A percentile compares a stretch with the other conserved stretches of the same genome.
Evolutionary conservation across 2,113 vertebrate genomes (phyloP).

Genomic region (Myrmecobius fasciatus): DNA sequence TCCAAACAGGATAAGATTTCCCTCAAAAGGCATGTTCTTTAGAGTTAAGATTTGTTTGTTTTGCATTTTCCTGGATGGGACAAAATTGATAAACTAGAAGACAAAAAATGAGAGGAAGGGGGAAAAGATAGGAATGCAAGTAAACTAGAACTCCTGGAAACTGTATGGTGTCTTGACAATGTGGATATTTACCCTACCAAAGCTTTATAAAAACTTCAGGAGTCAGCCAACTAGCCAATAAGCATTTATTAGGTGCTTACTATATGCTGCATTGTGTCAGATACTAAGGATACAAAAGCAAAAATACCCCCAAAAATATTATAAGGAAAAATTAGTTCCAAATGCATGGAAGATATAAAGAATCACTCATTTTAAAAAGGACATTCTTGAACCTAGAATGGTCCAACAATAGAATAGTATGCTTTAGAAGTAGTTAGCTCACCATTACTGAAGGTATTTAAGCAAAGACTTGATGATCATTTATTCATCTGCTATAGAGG

Average conservation of each 20-base stretch:
- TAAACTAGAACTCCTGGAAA: conserved; percentile 31
- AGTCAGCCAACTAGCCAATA: neutral
- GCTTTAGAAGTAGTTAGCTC: neutral
- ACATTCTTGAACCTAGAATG: neutral
- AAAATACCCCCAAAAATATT: neutral
- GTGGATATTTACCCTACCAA: conserved; percentile 12
- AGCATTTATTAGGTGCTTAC: neutral
- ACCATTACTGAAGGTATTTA: neutral
- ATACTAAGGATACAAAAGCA: neutral
- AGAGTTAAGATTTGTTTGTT: neutral
- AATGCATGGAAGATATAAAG: neutral
- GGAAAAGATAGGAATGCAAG: neutral
- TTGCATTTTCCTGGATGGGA: neutral
- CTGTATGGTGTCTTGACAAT: neutral
- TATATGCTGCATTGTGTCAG: neutral
- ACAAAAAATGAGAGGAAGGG: conserved; percentile 1
- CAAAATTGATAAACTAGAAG: conserved; percentile 10
- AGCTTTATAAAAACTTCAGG: neutral
- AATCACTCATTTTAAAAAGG: neutral
- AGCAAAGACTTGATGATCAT: neutral
- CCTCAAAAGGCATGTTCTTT: conserved; percentile 21
- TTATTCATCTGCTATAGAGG: neutral
- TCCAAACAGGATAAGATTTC: conserved; percentile 3
- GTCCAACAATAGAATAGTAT: neutral
- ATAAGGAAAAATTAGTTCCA: neutral